These are phyloP conservation scores for Spodoptera exigua DNA, from an alignment of 2,888 invertebrate species.

Conservation along the genomic window DNA sequence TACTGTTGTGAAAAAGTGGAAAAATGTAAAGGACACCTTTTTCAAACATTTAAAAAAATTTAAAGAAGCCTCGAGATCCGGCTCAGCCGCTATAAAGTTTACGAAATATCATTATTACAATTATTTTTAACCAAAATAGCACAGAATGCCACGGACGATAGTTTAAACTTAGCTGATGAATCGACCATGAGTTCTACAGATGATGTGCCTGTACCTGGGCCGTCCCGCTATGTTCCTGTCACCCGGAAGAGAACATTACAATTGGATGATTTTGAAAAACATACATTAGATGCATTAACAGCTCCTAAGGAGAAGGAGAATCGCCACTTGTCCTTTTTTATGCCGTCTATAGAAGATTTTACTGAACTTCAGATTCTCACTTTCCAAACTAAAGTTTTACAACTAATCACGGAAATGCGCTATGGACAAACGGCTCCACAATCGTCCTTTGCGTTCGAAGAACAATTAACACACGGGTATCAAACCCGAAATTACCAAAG, in stretches of 20 bases:
- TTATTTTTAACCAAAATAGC: conserved; percentile 37
- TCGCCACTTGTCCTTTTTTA: conserved; percentile 33
- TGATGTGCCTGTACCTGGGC: conserved; percentile 18
- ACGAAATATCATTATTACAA: conserved; percentile 46
- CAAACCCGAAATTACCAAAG: conserved; percentile 22
- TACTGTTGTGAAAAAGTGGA: conserved; percentile 33
- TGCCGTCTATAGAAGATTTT: conserved; percentile 37
- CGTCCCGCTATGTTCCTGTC: conserved; percentile 38
- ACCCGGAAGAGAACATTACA: conserved; percentile 36
- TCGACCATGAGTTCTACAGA: conserved; percentile 23
- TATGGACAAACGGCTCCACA: conserved; percentile 18
- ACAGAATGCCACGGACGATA: conserved; percentile 37
- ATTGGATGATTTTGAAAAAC: conserved; percentile 42
- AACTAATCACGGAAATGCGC: conserved; percentile 19
- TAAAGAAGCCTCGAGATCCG: conserved; percentile 31
- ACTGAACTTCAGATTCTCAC: conserved; percentile 29
- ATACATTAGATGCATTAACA: conserved; percentile 33
- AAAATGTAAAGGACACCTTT: conserved; percentile 32
- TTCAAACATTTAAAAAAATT: conserved; percentile 37
- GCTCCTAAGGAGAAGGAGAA: conserved; percentile 34
- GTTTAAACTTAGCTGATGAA: conserved; percentile 30
- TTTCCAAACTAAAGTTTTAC: conserved; percentile 37
- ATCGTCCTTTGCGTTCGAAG: conserved; percentile 14
- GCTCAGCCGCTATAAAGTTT: conserved; percentile 36
- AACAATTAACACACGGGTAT: conserved; percentile 17